Base-by-base conservation (phyloP, 1,140 invertebrate species). In the Luehdorfia chinensis region DNA sequence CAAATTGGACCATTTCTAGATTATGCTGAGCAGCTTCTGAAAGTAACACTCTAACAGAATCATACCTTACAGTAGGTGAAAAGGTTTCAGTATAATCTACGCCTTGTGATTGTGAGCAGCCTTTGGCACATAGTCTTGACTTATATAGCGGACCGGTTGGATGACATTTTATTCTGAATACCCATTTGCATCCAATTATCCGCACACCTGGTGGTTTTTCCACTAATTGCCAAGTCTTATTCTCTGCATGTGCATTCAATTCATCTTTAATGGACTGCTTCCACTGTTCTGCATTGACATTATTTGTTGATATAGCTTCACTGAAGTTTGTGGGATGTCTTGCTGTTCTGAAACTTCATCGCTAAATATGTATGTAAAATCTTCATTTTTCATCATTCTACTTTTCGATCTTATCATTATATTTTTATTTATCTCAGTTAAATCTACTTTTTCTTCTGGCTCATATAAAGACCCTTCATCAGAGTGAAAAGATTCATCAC, bases 131-230 rank as follows among this genome's bases (percentile, higher is more conserved):
- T 12, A 63, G 23, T 43, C 51, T 36, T 19, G 52, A 43, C 11
- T 62, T 63, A 12, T 47, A 54, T 3, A 44, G 5, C 3, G 36
- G 36, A 14, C 46, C 51, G 23, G 36, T 18, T 49, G 16, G 25
- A n/a, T 19, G 1, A 16, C 9, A 4, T 44, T 59, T 54, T 4
- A 50, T 37, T 12, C 21, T 16, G 9, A 59, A 54, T 0, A 59
- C 47, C 79, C 69, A 84, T 59, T 66, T 87, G 31, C 47, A 62
- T 0, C 50, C 53, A 12, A 72, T 55, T 0, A 59, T 7, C 30
- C 55, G 59, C n/a, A 43, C 50, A 4, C 32, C 51, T 37, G 25
- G 14, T 11, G 43, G 48, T 53, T 60, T 59, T 5, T 71, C 46
- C 1, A 59, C 34, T 6, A 72, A 18, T 13, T 57, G 36, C 68